Evolutionary conservation across 1,140 invertebrate species (phyloP), one percentile per base, ranked within the genome.

Genomic region (Penaeus indicus): DNA sequence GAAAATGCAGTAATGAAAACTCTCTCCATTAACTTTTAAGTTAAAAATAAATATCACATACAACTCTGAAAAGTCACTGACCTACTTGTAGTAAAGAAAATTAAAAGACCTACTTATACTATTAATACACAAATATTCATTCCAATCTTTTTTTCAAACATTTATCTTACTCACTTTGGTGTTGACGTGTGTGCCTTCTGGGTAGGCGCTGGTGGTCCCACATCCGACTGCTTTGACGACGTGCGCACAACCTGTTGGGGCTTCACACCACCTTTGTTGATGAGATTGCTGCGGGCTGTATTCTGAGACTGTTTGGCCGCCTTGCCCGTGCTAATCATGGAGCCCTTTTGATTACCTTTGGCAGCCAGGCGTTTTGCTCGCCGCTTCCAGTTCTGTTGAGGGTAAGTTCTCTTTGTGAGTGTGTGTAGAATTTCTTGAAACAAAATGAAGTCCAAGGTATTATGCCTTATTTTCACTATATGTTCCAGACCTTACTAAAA

Each of bases 321-420:
- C 89, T 67, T 78, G 77, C 82, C 82, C n/a, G 63, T 84, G 21
- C 62, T 67, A 22, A 84, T 69, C 18, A 84, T 63, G 60, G 62
- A 32, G 91, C 89, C 94, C 93, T 42, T 93, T 92, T 90, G 90
- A 94, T 95, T 92, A 88, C 94, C 92, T 93, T 95, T 94, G 84
- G 94, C 91, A 91, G 95, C 95, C 91, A 96, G 91, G 85, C 94
- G 94, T 92, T 96, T 96, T 0, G 96, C 96, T 91, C 96, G 95
- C 62, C 95, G 94, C 91, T 95, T 95, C 96, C 96, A 97, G 90
- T 95, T 94, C 93, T 96, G 94, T 91, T 91, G 93, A 92, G 90
- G 86, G n/a, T 60, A 77, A 47, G 61, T 4, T 47, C 64, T 83
- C 69, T 25, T 61, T 4, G 69, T 78, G 27, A 32, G 19, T 42